A percentile compares a stretch with the other conserved stretches of the same genome.
These are phyloP conservation scores for Drosophila neocordata DNA, from an alignment of 1,140 invertebrate species.

Conservation along the genomic window DNA sequence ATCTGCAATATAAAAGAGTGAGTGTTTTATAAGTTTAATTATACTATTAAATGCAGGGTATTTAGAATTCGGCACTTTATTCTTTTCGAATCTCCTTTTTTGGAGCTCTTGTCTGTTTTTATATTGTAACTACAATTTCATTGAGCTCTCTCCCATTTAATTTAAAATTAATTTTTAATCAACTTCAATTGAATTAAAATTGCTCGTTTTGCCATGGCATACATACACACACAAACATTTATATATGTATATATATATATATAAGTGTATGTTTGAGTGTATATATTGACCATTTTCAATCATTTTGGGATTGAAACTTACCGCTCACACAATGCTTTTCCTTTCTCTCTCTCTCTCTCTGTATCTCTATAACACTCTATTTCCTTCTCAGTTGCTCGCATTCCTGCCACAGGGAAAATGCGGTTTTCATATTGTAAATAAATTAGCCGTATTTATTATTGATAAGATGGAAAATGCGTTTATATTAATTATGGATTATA, in stretches of 20 bases:
- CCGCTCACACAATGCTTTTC: background rate
- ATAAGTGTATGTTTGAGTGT: background rate
- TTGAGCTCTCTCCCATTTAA: constrained; percentile 72
- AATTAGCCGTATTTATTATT: constrained; percentile 69
- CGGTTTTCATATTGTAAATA: constrained; percentile 53
- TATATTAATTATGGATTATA: constrained; percentile 63
- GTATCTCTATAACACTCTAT: background rate
- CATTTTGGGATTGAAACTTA: constrained; percentile 4
- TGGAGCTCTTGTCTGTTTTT: background rate
- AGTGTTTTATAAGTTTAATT: too few species aligned
- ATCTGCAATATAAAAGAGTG: too few species aligned
- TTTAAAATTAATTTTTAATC: constrained; percentile 78
- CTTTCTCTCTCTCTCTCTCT: background rate
- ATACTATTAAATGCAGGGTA: background rate
- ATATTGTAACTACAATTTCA: constrained; percentile 53
- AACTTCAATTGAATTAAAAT: constrained; percentile 73
- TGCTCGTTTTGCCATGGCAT: constrained; percentile 32
- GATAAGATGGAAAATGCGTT: constrained; percentile 59
- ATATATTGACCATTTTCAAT: constrained; percentile 1
- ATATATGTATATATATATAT: constrained; percentile 1
- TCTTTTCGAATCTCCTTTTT: background rate
- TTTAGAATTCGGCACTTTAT: background rate
- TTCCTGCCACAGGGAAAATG: constrained; percentile 8
- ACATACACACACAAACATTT: constrained; percentile 8
- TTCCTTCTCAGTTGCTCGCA: background rate